Base-by-base conservation (phyloP, 2,888 invertebrate species). In the Hypercompe scribonia region DNA sequence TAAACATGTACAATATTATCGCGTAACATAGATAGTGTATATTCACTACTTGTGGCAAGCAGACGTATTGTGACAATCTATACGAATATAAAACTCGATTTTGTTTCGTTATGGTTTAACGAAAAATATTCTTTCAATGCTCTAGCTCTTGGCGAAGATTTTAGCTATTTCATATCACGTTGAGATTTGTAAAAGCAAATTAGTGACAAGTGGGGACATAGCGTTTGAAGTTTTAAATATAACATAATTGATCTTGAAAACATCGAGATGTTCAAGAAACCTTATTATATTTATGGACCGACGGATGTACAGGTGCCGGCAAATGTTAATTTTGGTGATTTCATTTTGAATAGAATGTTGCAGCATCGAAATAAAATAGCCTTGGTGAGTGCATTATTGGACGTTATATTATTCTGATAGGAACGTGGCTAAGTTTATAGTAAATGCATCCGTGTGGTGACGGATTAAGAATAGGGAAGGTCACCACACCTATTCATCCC, bases 291-390 rank as follows among this genome's bases (percentile, higher is more conserved):
- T 3, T 91, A 93, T 72, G 94, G 94, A 0, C 82, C 89, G 0
- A 77, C 72, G 0, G 87, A 85, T 11, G 69, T 88, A 0, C 3
- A 74, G 58, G 86, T 94, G 2, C 91, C 93, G 0, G 88, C 85
- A 0, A 84, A 88, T 65, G 73, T 94, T 7, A 90, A 94, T 73
- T 91, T 92, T 65, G 93, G 93, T 18, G 88, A 90, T 5, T 92
- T 75, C 72, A 77, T 94, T 0, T 68, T 95, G 71, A 81, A 85
- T 0, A 90, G 81, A 66, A 63, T 93, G 46, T 82, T 86, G 83
- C 67, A 78, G 0, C 75, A 81, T 65, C 79, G 83, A 24, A 83
- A 91, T 1, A 87, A 84, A 0, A 70, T 88, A 0, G 89, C 90
- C 3, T 65, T 91, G 86, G 93, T 93, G 81, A 89, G 92, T 88